Conservation (phyloP, 2,113 vertebrate species). For the Tangachromis dhanisi region DNA sequence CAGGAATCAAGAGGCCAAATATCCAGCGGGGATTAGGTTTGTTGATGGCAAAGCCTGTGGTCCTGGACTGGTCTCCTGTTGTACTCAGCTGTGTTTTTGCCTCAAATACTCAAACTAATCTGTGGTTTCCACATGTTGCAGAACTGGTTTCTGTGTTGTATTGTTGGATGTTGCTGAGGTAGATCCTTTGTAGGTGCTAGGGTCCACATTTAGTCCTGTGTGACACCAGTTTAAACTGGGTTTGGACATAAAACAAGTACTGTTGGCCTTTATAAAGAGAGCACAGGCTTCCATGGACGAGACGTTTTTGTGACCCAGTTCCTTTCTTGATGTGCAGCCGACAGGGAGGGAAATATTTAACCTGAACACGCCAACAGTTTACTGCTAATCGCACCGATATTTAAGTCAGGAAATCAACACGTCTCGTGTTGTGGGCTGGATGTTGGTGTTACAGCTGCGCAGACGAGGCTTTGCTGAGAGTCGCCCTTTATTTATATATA, state of each 20-base stretch:
- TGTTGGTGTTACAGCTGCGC: accelerated
- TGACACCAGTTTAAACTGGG: neutral
- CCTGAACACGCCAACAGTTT: neutral
- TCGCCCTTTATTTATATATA: too few relatives aligned
- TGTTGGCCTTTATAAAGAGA: neutral
- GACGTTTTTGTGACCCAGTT: accelerated
- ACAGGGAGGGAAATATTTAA: accelerated
- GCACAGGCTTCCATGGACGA: neutral
- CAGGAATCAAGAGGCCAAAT: accelerated
- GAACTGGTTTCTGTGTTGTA: neutral
- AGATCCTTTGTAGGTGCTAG: accelerated
- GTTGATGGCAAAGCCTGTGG: accelerated
- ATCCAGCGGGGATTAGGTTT: neutral
- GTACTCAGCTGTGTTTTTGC: accelerated
- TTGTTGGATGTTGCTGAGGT: neutral
- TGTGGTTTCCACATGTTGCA: neutral
- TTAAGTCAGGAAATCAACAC: accelerated
- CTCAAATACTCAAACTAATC: accelerated
- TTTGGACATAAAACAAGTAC: accelerated
- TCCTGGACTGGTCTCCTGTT: neutral
- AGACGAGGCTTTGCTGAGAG: neutral
- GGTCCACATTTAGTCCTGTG: neutral
- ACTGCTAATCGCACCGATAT: neutral
- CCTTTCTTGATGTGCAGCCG: neutral
- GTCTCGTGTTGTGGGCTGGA: neutral